Base-by-base conservation (phyloP, 37 sponge, comb jelly and placozoan genomes). In the Corticium candelabrum region DNA sequence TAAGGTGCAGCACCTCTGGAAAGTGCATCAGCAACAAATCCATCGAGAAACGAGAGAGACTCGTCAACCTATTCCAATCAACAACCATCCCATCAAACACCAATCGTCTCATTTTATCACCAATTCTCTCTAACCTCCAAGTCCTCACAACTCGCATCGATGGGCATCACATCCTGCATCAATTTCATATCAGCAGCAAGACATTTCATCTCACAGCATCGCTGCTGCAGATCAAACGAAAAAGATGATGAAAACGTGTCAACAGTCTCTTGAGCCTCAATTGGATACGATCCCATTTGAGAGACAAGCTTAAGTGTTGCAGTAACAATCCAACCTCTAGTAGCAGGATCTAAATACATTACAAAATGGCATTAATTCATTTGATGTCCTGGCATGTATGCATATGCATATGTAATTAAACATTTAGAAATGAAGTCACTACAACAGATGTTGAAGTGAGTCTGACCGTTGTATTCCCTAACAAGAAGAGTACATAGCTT, bases 111-210 rank as follows among this genome's bases (percentile, higher is more conserved):
- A n/a, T n/a, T n/a, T n/a, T n/a, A n/a, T n/a, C n/a, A n/a, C n/a
- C n/a, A n/a, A n/a, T n/a, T n/a, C n/a, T n/a, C 33, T 70, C 29
- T 38, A 75, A 83, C 86, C 73, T 90, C 94, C 0, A 94, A 75
- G 41, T 94, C 94, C 75, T 94, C 94, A 79, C 94, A 94, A 78
- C 89, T 82, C 0, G 89, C 87, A 57, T 94, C 90, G 67, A 85
- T 29, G 0, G 94, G 94, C 3, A 90, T 86, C 15, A 90, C 89
- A 37, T 82, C 78, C 37, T 85, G 82, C 91, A 90, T 87, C 40
- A 85, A 40, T 30, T 68, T 2, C 5, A 80, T 68, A 56, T 82
- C 43, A 34, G 84, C 78, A 37, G 79, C 68, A 3, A 90, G 71
- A 56, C 80, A 85, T n/a, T 77, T 37, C 77, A 90, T 74, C 72